Evolutionary conservation across 2,888 invertebrate genomes (phyloP).

Genomic region (Falcaria lacertinaria): DNA sequence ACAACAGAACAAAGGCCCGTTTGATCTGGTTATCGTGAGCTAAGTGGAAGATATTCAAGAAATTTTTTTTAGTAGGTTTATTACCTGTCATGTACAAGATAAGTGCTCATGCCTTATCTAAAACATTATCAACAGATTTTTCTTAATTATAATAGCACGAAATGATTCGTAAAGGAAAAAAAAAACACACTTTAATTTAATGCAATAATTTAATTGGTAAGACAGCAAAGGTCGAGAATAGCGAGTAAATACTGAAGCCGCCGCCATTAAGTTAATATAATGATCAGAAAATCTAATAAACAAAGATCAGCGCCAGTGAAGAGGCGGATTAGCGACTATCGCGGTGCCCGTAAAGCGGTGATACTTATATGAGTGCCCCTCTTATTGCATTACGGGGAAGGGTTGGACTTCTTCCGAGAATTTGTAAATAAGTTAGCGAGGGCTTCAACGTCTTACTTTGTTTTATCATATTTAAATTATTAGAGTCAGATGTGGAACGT

Average conservation of each 20-base stretch:
- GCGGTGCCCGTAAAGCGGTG: slow-evolving; percentile 65
- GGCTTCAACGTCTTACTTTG: slow-evolving; percentile 68
- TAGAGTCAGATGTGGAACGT: slow-evolving; percentile 80
- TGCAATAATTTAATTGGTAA: no score
- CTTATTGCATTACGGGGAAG: slow-evolving; percentile 77
- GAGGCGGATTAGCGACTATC: slow-evolving; percentile 74
- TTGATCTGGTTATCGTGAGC: slow-evolving; percentile 17
- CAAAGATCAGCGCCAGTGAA: slow-evolving; percentile 53
- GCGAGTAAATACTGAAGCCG: slow-evolving; percentile 1
- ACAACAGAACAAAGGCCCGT: slow-evolving; percentile 28
- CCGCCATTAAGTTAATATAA: slow-evolving; percentile 13
- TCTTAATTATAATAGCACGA: no score
- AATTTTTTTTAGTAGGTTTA: no score
- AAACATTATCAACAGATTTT: no score
- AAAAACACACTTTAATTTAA: no score
- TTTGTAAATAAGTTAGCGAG: slow-evolving; percentile 77
- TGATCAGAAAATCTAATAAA: slow-evolving; percentile 57
- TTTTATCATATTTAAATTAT: slow-evolving; percentile 81
- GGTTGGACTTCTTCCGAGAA: slow-evolving; percentile 63
- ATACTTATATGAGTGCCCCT: slow-evolving; percentile 78
- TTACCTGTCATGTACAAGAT: no score
- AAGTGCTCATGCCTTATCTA: no score
- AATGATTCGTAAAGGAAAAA: neutral
- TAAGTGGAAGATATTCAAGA: slow-evolving; percentile 10
- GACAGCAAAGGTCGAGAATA: no score